A percentile compares a stretch with the other conserved stretches of the same genome.
Conservation (phyloP, 2,888 invertebrate species). For the Oligia strigilis region DNA sequence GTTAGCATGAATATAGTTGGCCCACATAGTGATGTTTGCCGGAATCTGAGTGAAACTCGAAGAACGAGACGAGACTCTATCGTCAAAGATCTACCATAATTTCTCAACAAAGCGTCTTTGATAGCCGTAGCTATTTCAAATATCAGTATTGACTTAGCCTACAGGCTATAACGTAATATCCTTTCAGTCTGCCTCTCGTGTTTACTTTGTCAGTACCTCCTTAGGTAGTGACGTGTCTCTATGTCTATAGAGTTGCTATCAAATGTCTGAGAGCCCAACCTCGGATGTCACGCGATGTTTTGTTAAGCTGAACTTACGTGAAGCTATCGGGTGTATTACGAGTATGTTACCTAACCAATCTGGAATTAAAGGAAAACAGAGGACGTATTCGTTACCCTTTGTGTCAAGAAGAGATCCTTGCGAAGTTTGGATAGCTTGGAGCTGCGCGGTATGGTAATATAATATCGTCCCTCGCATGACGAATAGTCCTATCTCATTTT, state of each 20-base stretch:
- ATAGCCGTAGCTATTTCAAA: conserved; percentile 23
- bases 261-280: conserved; percentile 31
- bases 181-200: conserved; percentile 34
- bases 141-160: conserved; percentile 34
- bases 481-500: too few relatives aligned
- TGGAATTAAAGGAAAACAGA: conserved; percentile 46
- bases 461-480: too few relatives aligned
- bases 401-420: conserved; percentile 9
- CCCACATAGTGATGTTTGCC: background rate
- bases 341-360: conserved; percentile 29
- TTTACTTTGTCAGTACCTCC: conserved; percentile 27
- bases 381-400: conserved; percentile 17
- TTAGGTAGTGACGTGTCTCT: conserved; percentile 10
- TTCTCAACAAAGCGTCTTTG: conserved; percentile 16
- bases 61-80: conserved; percentile 6
- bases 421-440: conserved; percentile 14
- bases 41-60: background rate
- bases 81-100: background rate
- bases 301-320: conserved; percentile 22
- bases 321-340: conserved; percentile 27
- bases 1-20: background rate
- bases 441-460: background rate
- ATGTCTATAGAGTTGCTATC: conserved; percentile 25
- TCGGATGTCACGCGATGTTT: conserved; percentile 23
- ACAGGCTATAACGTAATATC: conserved; percentile 45